Base-by-base conservation (phyloP, 2,797 vertebrate species). In the Anisognathus igniventris region DNA sequence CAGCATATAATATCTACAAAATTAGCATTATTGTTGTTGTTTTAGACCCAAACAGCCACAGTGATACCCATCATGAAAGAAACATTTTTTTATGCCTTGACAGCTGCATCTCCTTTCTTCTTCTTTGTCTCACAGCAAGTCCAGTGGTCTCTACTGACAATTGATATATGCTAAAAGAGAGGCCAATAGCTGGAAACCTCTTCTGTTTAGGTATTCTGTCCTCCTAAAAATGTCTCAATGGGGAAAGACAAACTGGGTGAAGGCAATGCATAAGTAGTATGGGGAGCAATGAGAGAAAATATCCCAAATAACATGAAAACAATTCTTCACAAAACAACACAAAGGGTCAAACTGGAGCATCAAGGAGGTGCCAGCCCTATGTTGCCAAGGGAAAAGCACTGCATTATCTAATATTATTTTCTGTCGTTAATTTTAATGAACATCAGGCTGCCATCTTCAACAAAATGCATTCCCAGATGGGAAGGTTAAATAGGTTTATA, bases 351-450 rank as follows among this genome's bases (percentile, higher is more conserved):
- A 73, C 20, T 57, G 30, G n/a, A 90, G 48, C 31, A 56, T 24
- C 30, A 61, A 71, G 62, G 23, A 80, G 39, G 31, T 79, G 45
- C 53, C 86, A 79, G 28, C 6, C 39, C 7, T 47, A 16, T 4
- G 1, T 0, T 72, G 25, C 42, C 75, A 48, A 48, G 61, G 56
- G 47, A 86, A 74, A 95, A 85, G 7, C 5, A 9, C 42, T 78
- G 50, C 83, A 77, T 88, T 87, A 92, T 35, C 51, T 53, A 70
- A 50, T 61, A 74, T 24, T 93, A 82, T 80, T 80, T 78, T 91
- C 92, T 85, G 30, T 37, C 56, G 92, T 90, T 77, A 90, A 79
- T 93, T 95, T 92, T 95, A 85, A 96, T 91, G 86, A 93, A 42
- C 68, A 72, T 82, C 68, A 80, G 48, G 28, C 22, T 72, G 31